phyloP scores from a whole-genome alignment of 1,140 invertebrate species.

The Hycleus phaleratus region DNA sequence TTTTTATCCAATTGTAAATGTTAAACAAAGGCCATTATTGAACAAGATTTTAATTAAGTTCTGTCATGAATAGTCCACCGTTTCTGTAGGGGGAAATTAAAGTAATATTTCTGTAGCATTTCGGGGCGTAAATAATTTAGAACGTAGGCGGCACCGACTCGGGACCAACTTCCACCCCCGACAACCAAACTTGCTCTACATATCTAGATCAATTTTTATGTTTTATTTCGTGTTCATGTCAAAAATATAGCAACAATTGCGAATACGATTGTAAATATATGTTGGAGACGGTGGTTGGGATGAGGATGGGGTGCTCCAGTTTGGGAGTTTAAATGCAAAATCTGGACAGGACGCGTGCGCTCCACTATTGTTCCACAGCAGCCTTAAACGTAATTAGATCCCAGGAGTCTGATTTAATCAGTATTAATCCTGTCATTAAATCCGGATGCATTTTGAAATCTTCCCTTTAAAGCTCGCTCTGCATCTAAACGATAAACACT shows the following conservation, averaged over 20 bases:
- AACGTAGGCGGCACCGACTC: conserved; percentile 12
- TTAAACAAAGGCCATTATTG: background rate
- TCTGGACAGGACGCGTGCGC: background rate
- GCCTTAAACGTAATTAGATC: conserved; percentile 11
- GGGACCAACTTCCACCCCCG: background rate
- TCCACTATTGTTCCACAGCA: conserved; percentile 7
- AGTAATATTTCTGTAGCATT: conserved; percentile 10
- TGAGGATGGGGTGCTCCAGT: too few species aligned
- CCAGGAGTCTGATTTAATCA: conserved; percentile 17
- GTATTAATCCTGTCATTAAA: conserved; percentile 19
- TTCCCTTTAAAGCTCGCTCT: too few species aligned
- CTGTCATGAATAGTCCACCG: background rate
- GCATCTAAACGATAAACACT: too few species aligned
- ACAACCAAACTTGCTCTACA: background rate
- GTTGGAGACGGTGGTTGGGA: too few species aligned
- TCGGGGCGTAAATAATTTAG: conserved; percentile 14
- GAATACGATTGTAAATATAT: too few species aligned
- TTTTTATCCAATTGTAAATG: background rate
- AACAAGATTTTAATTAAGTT: conserved; percentile 9
- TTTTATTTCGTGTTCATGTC: too few species aligned
- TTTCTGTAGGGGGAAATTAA: conserved; percentile 1
- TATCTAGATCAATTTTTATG: too few species aligned
- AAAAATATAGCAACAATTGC: too few species aligned
- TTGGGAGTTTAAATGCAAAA: background rate
- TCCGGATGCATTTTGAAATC: conserved; percentile 7